Conservation (phyloP, 1,140 invertebrate genomes). For the Bacillus rossius region DNA sequence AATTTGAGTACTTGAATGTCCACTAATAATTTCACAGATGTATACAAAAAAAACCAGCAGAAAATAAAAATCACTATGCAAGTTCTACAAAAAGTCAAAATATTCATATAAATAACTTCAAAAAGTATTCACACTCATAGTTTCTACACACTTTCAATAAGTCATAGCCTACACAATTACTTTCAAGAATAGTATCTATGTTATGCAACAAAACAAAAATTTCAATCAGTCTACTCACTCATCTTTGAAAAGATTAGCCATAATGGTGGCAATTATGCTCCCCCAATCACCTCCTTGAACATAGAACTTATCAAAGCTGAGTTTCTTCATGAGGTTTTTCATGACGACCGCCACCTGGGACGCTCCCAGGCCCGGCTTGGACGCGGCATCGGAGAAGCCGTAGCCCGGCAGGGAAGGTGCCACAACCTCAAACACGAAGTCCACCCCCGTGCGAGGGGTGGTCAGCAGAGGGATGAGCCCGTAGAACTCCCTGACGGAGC, state of each 20-base stretch:
- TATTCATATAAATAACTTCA: no score
- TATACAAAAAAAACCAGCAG: no score
- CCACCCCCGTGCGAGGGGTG: slow-evolving; percentile 45
- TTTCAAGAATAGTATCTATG: no score
- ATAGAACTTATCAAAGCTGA: slow-evolving; percentile 71
- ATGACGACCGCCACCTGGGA: slow-evolving; percentile 67
- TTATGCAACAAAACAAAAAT: no score
- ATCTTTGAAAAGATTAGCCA: slow-evolving; percentile 64
- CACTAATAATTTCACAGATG: no score
- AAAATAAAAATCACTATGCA: no score
- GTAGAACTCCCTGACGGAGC: slow-evolving; percentile 75
- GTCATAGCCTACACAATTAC: no score
- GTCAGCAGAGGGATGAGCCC: slow-evolving; percentile 59
- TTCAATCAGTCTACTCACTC: no score
- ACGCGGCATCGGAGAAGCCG: slow-evolving; percentile 65
- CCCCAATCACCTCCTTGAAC: slow-evolving; percentile 75
- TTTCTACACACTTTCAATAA: no score
- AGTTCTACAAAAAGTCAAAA: no score
- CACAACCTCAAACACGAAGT: slow-evolving; percentile 74
- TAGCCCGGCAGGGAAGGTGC: slow-evolving; percentile 79
- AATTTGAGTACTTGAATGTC: no score
- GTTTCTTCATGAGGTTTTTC: slow-evolving; percentile 73
- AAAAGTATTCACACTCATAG: no score
- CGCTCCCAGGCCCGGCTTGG: slow-evolving; percentile 54
- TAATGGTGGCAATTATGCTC: slow-evolving; percentile 47